Base-by-base conservation (phyloP, 1,140 invertebrate species). In the Ceratoteleas bidentatus region DNA sequence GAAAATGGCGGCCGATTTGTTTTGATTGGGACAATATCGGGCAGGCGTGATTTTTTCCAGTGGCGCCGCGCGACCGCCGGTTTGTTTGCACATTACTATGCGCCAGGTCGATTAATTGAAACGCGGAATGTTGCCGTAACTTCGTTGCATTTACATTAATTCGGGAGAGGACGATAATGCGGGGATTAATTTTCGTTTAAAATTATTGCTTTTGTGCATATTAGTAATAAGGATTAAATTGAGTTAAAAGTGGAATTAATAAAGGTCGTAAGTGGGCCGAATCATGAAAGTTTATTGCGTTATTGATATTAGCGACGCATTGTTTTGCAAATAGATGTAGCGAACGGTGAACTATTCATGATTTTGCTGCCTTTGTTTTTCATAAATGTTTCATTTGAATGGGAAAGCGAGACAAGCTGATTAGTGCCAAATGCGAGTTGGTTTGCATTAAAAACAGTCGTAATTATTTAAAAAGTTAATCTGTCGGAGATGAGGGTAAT, bases 1-100 rank as follows among this genome's bases (percentile, higher is more conserved):
- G 74, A 80, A 80, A 60, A 73, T 74, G 64, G 65, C 53, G 52
- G 11, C 33, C 53, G 64, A 75, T 81, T 81, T 81, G 65, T 75
- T 81, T 69, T 75, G 50, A 70, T 74, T 69, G 64, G 32, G 6
- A 60, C 36, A 54, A 66, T 75, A 75, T 75, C 57, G 72, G 43
- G n/a, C 43, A 58, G 58, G 69, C 16, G 69, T 72, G 54, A 78
- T 75, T 75, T 47, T 57, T 53, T 47, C 10, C n/a, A n/a, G n/a
- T n/a, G n/a, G n/a, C n/a, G n/a, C n/a, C 0, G 3, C 16, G 16
- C 7, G 10, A 54, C 49, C 24, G 32, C 6, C 10, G 8, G 0
- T 7, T 54, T 38, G 50, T 40, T 47, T 54, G 8, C 9, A 5
- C 36, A 36, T 58, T 34, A 34, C 40, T 47, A 49, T 49, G 8